A percentile compares a stretch with the other conserved stretches of the same genome.
Conservation (phyloP, 2,797 vertebrate species). For the Peromyscus eremicus region DNA sequence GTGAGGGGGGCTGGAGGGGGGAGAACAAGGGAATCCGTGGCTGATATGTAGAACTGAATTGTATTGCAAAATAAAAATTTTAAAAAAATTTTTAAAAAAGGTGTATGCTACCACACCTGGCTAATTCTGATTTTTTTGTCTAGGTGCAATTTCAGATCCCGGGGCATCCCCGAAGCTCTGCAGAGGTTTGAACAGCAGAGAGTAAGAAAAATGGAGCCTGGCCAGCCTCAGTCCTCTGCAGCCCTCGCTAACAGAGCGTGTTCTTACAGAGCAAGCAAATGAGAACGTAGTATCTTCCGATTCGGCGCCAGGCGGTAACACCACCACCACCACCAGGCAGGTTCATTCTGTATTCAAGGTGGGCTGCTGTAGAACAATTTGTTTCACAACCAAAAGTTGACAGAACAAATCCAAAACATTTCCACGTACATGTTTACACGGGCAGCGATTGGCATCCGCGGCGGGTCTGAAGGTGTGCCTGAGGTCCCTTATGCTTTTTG, state of each 20-base stretch:
- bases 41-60: no score
- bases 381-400: conserved; percentile 92
- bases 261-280: conserved; percentile 32
- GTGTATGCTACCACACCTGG: rapidly evolving
- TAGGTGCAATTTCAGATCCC: neutral
- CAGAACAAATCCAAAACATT: conserved; percentile 93
- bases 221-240: neutral
- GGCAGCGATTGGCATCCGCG: conserved; percentile 89
- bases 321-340: conserved; percentile 56
- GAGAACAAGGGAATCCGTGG: no score
- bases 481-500: conserved; percentile 93
- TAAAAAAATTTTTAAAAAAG: no score
- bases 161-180: neutral
- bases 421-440: conserved; percentile 91
- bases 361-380: conserved; percentile 89
- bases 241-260: neutral
- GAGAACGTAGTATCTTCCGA: neutral
- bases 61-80: no score
- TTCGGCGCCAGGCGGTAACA: conserved; percentile 59
- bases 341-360: conserved; percentile 90
- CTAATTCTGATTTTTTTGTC: conserved; percentile 74
- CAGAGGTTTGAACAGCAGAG: neutral
- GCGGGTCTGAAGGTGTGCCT: conserved; percentile 89
- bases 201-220: neutral
- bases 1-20: no score